These are phyloP conservation scores for Cochlearius cochlearius DNA, from an alignment of 2,113 vertebrate species.

Conservation along the genomic window DNA sequence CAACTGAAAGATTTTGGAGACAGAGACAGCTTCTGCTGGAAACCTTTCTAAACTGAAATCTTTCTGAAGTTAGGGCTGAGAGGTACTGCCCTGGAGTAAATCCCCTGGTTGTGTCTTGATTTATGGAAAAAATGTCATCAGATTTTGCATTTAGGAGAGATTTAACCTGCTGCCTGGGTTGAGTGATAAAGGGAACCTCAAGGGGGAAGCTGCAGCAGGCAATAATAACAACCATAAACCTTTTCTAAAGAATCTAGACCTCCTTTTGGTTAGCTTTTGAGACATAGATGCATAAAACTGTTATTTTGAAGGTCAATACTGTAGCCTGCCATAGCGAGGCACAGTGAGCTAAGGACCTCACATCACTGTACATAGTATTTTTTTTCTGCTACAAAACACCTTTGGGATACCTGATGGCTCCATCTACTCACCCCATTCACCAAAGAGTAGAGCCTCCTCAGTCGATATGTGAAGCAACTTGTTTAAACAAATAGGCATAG, in stretches of 20 bases:
- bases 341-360: neutral
- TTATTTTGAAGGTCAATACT: neutral
- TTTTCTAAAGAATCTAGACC: neutral
- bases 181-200: neutral
- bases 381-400: neutral
- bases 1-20: neutral
- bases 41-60: neutral
- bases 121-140: neutral
- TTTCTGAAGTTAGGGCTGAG: neutral
- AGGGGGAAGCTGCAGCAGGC: neutral
- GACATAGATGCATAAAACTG: neutral
- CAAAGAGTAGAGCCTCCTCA: neutral
- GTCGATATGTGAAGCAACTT: neutral
- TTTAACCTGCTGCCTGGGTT: neutral
- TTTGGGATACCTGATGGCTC: neutral
- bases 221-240: neutral
- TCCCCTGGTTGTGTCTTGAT: neutral
- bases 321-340: neutral
- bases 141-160: conserved; percentile 12
- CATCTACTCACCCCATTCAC: neutral
- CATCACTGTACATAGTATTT: neutral
- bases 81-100: neutral
- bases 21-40: neutral
- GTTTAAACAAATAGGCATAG: neutral
- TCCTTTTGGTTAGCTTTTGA: neutral